Evolutionary conservation across 2,888 invertebrate genomes (phyloP).

Genomic region (Iphiclides podalirius): DNA sequence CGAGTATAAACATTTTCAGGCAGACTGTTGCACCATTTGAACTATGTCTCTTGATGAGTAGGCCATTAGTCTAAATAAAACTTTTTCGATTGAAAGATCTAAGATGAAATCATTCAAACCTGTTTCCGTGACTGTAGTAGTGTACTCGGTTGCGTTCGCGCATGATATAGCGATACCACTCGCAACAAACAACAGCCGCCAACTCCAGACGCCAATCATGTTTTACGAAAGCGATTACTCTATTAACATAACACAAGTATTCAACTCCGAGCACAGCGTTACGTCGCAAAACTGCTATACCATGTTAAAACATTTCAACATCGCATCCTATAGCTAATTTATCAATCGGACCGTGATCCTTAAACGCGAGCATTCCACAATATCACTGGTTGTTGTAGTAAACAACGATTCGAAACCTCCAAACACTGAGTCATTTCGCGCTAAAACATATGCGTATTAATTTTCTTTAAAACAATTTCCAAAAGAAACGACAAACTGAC

Average conservation of each 20-base stretch:
- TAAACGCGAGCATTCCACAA: conserved; percentile 53
- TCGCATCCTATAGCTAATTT: conserved; percentile 48
- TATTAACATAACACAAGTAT: conserved; percentile 36
- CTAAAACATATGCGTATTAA: conserved; percentile 41
- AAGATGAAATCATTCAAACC: conserved; percentile 53
- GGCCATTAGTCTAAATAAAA: background rate
- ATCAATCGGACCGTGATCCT: conserved; percentile 38
- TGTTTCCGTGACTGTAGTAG: conserved; percentile 33
- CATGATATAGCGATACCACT: conserved; percentile 43
- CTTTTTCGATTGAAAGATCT: conserved; percentile 28
- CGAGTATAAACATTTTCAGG: conserved; percentile 37
- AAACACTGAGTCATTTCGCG: conserved; percentile 67
- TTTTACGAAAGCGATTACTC: conserved; percentile 40
- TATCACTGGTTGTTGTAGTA: conserved; percentile 52
- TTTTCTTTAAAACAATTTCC: conserved; percentile 34
- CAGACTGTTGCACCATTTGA: conserved; percentile 26
- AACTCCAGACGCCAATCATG: conserved; percentile 49
- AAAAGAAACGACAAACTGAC: background rate
- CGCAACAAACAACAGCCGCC: conserved; percentile 42
- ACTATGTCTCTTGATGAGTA: conserved; percentile 5
- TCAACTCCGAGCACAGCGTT: conserved; percentile 6
- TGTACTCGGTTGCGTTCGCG: conserved; percentile 32
- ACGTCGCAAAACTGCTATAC: conserved; percentile 34
- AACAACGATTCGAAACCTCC: conserved; percentile 53
- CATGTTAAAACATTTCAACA: conserved; percentile 40